These are phyloP conservation scores for Listronotus oregonensis DNA, from an alignment of 1,140 invertebrate genomes.

Conservation along the genomic window DNA sequence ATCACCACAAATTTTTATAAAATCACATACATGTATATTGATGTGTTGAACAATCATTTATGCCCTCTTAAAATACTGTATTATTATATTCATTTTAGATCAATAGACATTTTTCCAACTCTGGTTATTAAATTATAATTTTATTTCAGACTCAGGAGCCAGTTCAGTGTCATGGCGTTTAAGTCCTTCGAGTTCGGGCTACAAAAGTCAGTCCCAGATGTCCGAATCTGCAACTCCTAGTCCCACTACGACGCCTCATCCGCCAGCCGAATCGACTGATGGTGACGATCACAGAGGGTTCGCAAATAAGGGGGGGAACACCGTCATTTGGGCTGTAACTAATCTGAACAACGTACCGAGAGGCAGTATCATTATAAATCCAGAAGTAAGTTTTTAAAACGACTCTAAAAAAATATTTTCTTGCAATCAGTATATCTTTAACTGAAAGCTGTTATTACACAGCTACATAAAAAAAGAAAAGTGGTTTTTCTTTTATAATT, in stretches of 20 bases:
- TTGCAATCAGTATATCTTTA: too few relatives aligned
- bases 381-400: slow-evolving; percentile 61
- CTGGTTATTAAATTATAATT: background rate
- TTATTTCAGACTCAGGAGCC: slow-evolving; percentile 67
- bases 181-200: slow-evolving; percentile 81
- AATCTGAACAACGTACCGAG: slow-evolving; percentile 80
- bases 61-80: too few relatives aligned
- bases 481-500: too few relatives aligned
- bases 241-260: slow-evolving; percentile 62
- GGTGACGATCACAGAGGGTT: slow-evolving; percentile 28
- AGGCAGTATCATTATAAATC: slow-evolving; percentile 86
- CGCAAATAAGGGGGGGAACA: slow-evolving; percentile 51
- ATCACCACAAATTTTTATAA: too few relatives aligned
- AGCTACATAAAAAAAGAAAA: too few relatives aligned
- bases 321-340: slow-evolving; percentile 83
- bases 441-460: too few relatives aligned
- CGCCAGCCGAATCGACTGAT: slow-evolving; percentile 34
- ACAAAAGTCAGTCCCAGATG: slow-evolving; percentile 74
- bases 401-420: too few relatives aligned
- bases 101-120: background rate
- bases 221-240: slow-evolving; percentile 77
- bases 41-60: too few relatives aligned
- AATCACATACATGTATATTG: too few relatives aligned
- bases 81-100: too few relatives aligned
- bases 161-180: slow-evolving; percentile 73